Base-by-base conservation (phyloP, 2,113 vertebrate species). In the Nematolebias whitei region DNA sequence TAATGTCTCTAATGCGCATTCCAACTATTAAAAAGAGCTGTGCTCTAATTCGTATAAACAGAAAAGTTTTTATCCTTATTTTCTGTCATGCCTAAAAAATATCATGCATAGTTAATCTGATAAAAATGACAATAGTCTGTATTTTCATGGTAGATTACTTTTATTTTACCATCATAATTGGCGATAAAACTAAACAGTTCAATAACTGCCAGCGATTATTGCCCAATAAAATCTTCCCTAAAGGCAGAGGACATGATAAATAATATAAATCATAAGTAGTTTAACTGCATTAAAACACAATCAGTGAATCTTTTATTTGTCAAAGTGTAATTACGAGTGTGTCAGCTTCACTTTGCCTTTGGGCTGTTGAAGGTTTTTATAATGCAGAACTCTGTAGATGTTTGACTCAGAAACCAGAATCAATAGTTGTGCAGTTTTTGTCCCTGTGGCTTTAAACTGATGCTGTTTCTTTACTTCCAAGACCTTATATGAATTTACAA, bases 401-500 rank as follows among this genome's bases (percentile, higher is more conserved):
- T 22, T 54, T 61, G 58, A 48, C 26, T 12, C 1, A 10, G 67
- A 47, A 50, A 56, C 74, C 29, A 48, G 18, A 55, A 29, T 64
- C 49, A 57, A 48, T 59, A 55, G 60, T 58, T 62, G 68, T 70
- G 41, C 62, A 57, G 23, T 52, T 74, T 35, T 35, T 35, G 32
- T 35, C 32, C 9, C 32, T 61, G 72, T 55, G 22, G 51, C 63
- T 77, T 24, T 44, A 63, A 73, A 48, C 72, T 82, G 76, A 64
- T 69, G 32, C 18, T 45, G 39, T 62, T 35, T 83, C 57, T 84
- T 83, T 75, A 57, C 55, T 56, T 79, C n/a, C 15, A 19, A 18
- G 29, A n/a, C 52, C 68, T 80, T 24, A 40, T 7, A 18, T 56
- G 60, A 12, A 32, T 53, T n/a, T 41, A 3, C 44, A 60, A 11